Evolutionary conservation across 2,888 invertebrate species (phyloP), one percentile per base, ranked within the genome.

Genomic region (Candidula unifasciata): DNA sequence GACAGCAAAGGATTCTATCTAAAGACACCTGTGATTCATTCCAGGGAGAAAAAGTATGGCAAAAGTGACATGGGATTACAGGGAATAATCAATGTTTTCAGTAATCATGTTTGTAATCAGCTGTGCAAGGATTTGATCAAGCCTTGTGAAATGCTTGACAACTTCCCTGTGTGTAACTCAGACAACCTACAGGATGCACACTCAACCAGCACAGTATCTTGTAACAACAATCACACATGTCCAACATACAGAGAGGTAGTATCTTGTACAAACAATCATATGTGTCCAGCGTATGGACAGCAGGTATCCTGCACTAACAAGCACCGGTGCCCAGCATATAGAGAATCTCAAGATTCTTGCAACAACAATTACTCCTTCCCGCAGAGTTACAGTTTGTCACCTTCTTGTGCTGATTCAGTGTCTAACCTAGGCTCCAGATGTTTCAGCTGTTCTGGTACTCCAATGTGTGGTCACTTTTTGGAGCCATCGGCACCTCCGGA

Each of bases 21-120:
- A 27, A 86, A 83, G 64, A 87, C 86, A 0, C 88, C 88, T 0
- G 69, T 80, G 13, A 84, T 88, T 54, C 88, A 88, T 74, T 88
- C 88, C 44, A 57, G 64, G 1, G 69, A 78, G 13, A 33, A 30
- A 69, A 52, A 77, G 64, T 87, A 80, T 66, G 88, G 88, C 24
- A 71, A 77, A 52, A 85, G 77, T 10, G 88, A 88, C 82, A 54
- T 21, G n/a, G 88, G 88, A 8, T 27, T 18, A 16, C 33, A 10
- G 0, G 88, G 86, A 16, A 86, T 88, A n/a, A 35, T 52, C 16
- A 76, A 69, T 16, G 85, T 87, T n/a, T 84, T 87, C 44, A 18
- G 57, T 24, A 71, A 78, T 37, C 88, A 88, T 74, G 82, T 78
- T 24, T 88, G 88, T n/a, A 87, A 82, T 77, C 74, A 81, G 24